Evolutionary conservation across 2,888 invertebrate genomes (phyloP).

Genomic region (Cheiracanthium punctorium): DNA sequence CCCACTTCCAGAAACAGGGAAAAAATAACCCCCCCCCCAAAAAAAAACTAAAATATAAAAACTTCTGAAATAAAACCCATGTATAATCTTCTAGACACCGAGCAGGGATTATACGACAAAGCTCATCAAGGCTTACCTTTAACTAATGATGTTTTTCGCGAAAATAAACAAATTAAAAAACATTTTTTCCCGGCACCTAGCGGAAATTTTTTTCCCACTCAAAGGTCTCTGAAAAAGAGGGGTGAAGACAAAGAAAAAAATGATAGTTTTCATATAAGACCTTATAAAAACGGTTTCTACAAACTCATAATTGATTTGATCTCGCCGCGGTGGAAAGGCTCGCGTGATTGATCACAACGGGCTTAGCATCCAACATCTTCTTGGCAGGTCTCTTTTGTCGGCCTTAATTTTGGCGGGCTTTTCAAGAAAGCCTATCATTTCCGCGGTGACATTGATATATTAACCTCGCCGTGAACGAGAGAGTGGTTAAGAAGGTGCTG

Average conservation of each 20-base stretch:
- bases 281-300: background rate
- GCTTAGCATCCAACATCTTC: background rate
- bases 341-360: background rate
- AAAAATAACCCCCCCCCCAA: no score
- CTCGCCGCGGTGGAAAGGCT: background rate
- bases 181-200: background rate
- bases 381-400: background rate
- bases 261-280: background rate
- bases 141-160: background rate
- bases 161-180: background rate
- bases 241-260: no score
- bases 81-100: background rate
- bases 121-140: background rate
- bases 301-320: slow-evolving; percentile 13
- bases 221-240: background rate
- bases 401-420: background rate
- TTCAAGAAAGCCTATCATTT: background rate
- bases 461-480: background rate
- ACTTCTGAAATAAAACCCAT: no score
- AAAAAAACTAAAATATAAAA: no score
- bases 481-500: background rate
- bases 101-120: background rate
- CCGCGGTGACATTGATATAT: background rate
- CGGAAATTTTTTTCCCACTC: background rate
- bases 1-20: no score